Percentiles rank a stretch among this genome's conserved stretches.
Conservation (phyloP, 2,888 invertebrate genomes). For the Harpalus rubripes region DNA sequence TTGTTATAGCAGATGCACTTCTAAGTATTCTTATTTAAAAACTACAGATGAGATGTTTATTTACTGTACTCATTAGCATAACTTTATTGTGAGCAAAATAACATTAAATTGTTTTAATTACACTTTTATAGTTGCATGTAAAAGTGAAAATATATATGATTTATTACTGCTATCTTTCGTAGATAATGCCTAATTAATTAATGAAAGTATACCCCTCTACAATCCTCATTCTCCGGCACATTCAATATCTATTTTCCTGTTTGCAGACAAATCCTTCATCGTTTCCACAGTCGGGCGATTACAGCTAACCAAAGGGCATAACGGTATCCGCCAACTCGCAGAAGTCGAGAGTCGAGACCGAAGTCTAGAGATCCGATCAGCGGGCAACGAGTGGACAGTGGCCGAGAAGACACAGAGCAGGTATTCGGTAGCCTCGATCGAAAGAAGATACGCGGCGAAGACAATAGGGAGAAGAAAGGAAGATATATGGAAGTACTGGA, state of each 20-base stretch:
- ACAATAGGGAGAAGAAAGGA: neutral
- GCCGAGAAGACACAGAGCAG: slow-evolving; percentile 43
- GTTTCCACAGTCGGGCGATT: slow-evolving; percentile 22
- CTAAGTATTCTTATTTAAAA: neutral
- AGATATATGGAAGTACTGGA: neutral
- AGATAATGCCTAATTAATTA: neutral
- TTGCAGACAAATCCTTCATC: neutral
- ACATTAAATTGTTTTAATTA: neutral
- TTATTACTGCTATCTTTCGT: neutral
- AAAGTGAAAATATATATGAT: slow-evolving; percentile 1
- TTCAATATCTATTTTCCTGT: neutral
- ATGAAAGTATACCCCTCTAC: neutral
- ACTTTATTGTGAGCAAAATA: neutral
- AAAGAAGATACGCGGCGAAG: neutral
- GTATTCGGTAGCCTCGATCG: slow-evolving; percentile 59
- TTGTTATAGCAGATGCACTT: too few relatives aligned
- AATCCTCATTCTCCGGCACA: too few relatives aligned
- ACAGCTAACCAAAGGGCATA: slow-evolving; percentile 40
- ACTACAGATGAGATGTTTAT: neutral
- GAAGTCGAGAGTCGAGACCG: slow-evolving; percentile 9
- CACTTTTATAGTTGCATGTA: neutral
- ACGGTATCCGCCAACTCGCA: slow-evolving; percentile 28
- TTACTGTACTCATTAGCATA: neutral
- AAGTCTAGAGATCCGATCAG: slow-evolving; percentile 19
- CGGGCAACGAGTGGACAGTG: slow-evolving; percentile 23